Percentiles rank a stretch among this genome's conserved stretches.
Conservation (phyloP, 2,888 invertebrate species). For the Gymnosoma rotundatum region DNA sequence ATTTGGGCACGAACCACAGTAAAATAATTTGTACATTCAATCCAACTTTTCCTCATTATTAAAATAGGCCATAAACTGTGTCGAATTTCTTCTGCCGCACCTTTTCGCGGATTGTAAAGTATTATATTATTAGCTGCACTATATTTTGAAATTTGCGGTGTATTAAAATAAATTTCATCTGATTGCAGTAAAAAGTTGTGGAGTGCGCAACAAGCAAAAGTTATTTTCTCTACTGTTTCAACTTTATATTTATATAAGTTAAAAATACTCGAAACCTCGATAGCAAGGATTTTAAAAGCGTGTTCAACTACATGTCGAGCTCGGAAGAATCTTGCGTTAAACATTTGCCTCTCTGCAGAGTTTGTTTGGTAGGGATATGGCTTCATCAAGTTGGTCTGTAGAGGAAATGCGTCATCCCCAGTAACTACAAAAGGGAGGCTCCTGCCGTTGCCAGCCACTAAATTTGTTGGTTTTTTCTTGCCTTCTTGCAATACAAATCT, state of each 20-base stretch:
- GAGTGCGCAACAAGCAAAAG: background rate
- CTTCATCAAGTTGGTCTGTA: background rate
- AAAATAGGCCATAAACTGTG: background rate
- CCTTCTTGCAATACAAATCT: too few relatives aligned
- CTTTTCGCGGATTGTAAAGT: background rate
- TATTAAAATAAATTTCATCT: background rate
- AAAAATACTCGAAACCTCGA: background rate
- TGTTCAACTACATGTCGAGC: slow-evolving; percentile 5
- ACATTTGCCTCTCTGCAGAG: slow-evolving; percentile 12
- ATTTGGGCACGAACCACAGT: too few relatives aligned
- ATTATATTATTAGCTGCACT: background rate
- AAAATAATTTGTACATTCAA: background rate
- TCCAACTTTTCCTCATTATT: background rate
- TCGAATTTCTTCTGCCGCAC: background rate
- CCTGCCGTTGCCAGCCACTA: too few relatives aligned
- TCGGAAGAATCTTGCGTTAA: too few relatives aligned
- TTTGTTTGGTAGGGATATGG: background rate
- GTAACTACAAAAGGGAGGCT: too few relatives aligned
- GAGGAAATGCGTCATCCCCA: background rate
- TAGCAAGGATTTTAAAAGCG: background rate
- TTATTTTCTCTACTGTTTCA: background rate
- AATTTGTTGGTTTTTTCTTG: too few relatives aligned
- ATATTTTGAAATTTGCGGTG: background rate
- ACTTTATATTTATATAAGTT: background rate
- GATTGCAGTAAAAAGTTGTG: background rate